Evolutionary conservation across 2,888 invertebrate genomes (phyloP), one percentile per base, ranked within the genome.

Genomic region (Rhamphomyia laevipes): DNA sequence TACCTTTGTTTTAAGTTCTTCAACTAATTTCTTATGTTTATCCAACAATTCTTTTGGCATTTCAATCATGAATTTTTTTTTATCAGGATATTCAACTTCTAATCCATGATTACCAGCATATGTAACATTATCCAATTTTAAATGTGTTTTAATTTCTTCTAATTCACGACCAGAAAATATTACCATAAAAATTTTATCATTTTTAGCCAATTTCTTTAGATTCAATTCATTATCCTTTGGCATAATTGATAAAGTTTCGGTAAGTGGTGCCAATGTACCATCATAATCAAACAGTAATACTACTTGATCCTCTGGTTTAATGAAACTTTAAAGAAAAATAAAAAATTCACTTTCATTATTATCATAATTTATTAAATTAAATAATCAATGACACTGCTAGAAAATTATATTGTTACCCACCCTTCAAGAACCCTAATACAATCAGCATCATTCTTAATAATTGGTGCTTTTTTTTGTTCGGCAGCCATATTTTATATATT

Each of bases 21-120:
- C 74, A 61, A 83, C 76, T 45, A 85, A 67, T 55, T 76, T 75
- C 43, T 74, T 77, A 50, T 82, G 81, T 68, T 81, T 82, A 54
- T 77, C 78, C 55, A 82, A 77, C 55, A 79, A 77, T 58, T 82
- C 81, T 12, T 76, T 74, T 3, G 85, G 84, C 80, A 85, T 83
- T 33, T 84, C 82, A 65, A 84, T 83, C 42, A 82, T 80, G 66
- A 84, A 86, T 63, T 80, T 82, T 57, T 81, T 82, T 33, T 84
- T 84, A 58, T 85, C 84, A 2, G 84, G 82, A 66, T 84, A 84
- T 38, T 84, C 67, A 54, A 85, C 84, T 66, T 85, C 84, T 49
- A 85, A 68, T 31, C 84, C 85, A 59, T 85, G 85, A 61, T 81
- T 84, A 38, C 84, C 85, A 44, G 84, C 85, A 61, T 85, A 85